These are phyloP conservation scores for Caenorhabditis sinica DNA, from an alignment of 2,888 invertebrate genomes.

Conservation along the genomic window DNA sequence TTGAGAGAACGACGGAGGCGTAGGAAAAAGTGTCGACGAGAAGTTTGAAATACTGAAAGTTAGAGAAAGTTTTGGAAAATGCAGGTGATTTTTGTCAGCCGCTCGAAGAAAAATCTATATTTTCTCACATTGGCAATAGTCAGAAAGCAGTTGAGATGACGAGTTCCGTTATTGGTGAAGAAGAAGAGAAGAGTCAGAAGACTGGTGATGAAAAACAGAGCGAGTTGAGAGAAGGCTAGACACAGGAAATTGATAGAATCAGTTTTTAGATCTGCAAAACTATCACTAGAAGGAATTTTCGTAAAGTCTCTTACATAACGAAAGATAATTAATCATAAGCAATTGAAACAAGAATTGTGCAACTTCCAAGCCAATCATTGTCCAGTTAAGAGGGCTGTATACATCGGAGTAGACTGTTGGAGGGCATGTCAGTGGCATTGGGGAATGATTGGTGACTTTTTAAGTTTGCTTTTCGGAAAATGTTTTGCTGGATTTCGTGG, in stretches of 20 bases:
- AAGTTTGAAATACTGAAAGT: constrained; percentile 14
- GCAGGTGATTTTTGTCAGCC: too few species aligned
- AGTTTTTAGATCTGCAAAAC: neutral
- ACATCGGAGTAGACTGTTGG: neutral
- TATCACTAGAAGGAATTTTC: neutral
- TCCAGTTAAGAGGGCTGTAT: neutral
- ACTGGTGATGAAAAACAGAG: neutral
- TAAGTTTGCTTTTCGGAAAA: neutral
- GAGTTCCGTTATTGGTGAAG: neutral
- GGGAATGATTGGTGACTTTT: neutral
- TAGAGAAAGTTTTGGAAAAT: neutral
- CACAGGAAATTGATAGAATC: neutral
- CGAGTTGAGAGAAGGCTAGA: neutral
- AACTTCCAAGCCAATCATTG: constrained; percentile 1
- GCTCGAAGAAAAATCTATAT: too few species aligned
- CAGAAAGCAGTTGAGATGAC: neutral
- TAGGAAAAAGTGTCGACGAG: neutral
- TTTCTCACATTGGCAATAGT: neutral
- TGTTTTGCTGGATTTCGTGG: neutral
- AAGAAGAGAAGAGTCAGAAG: neutral
- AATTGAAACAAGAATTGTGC: neutral
- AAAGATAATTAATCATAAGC: neutral
- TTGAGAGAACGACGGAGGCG: too few species aligned
- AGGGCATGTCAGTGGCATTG: neutral
- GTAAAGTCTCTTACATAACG: neutral